Evolutionary conservation across 2,888 invertebrate genomes (phyloP), one percentile per base, ranked within the genome.

Genomic region (Phengaris alcon): DNA sequence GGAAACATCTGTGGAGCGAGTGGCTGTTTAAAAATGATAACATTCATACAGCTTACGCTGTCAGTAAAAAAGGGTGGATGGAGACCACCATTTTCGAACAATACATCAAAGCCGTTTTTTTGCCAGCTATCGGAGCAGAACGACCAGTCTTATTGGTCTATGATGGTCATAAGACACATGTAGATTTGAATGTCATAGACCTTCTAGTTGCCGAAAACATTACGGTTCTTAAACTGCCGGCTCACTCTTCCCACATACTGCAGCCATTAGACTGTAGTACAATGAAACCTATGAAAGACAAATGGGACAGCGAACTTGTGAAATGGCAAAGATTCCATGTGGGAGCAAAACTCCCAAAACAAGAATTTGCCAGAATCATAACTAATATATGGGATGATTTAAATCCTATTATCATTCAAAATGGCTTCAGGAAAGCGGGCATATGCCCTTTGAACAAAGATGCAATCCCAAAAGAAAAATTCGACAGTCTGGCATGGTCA

Each of bases 41-140:
- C 59, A 80, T 80, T 46, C 79, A 79, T 8, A 81, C 80, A 74
- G 69, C 78, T n/a, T 82, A 82, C 73, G 80, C 82, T 7, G 82
- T 82, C 7, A 83, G 81, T 10, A 76, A 75, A 68, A 84, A 86
- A 76, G 84, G 83, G 4, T 85, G 84, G 84, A 86, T 86, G 81
- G 82, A 86, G 70, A 78, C 79, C 4, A 77, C 81, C 0, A 79
- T 86, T 15, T 85, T 79, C 68, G 81, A 79, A 75, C 74, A 55
- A 79, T 81, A n/a, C 15, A 80, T 8, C 81, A 81, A 75, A 46
- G 80, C 15, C 79, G 80, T 68, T 72, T 80, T 5, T 81, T 81
- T 69, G 78, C 81, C 8, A 80, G 79, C 72, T 79, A 81, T 59
- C n/a, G 54, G 54, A 6, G 6, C 54, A 54, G 13, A 54, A 35